phyloP scores from a whole-genome alignment of 2,888 invertebrate genomes.

The Patella pellucida region DNA sequence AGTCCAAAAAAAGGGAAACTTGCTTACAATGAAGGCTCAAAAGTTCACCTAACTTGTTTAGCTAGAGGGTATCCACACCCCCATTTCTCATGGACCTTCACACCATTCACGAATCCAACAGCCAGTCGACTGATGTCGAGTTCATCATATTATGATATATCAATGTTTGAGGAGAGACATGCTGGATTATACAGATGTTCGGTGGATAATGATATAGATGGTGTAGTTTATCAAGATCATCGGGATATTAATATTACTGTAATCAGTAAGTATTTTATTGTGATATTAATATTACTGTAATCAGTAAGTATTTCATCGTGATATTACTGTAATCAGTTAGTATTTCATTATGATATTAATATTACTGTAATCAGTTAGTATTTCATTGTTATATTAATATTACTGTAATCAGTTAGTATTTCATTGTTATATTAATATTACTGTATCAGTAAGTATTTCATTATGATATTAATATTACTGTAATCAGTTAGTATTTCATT shows the following conservation, averaged over 20 bases:
- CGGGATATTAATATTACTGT: slow-evolving; percentile 35
- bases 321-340: too few relatives aligned
- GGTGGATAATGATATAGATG: slow-evolving; percentile 41
- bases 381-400: too few relatives aligned
- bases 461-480: too few relatives aligned
- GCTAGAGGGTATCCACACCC: slow-evolving; percentile 49
- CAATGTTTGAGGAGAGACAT: slow-evolving; percentile 26
- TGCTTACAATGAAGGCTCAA: slow-evolving; percentile 35
- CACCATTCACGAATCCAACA: slow-evolving; percentile 30
- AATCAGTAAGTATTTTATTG: slow-evolving; percentile 32
- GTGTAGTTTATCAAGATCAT: slow-evolving; percentile 30
- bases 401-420: too few relatives aligned
- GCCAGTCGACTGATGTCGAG: slow-evolving; percentile 25
- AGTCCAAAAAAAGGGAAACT: slow-evolving; percentile 29
- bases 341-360: too few relatives aligned
- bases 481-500: too few relatives aligned
- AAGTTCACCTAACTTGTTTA: slow-evolving; percentile 44
- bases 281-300: not conserved
- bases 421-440: too few relatives aligned
- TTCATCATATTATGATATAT: slow-evolving; percentile 24
- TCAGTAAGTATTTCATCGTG: not conserved
- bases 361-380: too few relatives aligned
- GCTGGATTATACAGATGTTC: slow-evolving; percentile 46
- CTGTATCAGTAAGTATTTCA: too few relatives aligned
- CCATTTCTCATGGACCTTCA: slow-evolving; percentile 41